phyloP scores from a whole-genome alignment of 2,888 invertebrate species.

The Epicampocera succincta region DNA sequence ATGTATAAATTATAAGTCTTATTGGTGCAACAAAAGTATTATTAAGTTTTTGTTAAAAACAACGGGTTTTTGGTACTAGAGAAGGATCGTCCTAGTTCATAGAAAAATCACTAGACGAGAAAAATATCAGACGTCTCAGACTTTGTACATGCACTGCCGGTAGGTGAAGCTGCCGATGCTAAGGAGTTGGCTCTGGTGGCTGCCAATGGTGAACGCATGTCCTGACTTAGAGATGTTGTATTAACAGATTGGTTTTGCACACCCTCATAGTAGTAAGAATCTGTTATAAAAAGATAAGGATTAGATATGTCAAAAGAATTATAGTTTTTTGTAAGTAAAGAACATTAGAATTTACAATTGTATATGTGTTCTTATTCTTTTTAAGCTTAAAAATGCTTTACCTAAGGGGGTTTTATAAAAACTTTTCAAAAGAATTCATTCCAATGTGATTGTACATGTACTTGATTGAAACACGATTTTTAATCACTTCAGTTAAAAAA shows the following conservation, averaged over 20 bases:
- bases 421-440: no score
- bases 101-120: conserved; percentile 76
- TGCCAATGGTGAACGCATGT: conserved; percentile 86
- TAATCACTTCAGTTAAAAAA: no score
- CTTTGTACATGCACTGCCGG: conserved; percentile 87
- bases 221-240: conserved; percentile 82
- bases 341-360: no score
- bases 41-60: conserved; percentile 39
- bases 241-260: conserved; percentile 74
- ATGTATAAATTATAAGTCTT: conserved; percentile 55
- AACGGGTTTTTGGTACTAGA: conserved; percentile 33
- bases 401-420: no score
- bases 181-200: conserved; percentile 87
- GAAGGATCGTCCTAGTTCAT: conserved; percentile 35
- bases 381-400: no score
- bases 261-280: conserved; percentile 86
- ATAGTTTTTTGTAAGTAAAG: no score
- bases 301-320: not conserved
- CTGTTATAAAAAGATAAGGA: conserved; percentile 77
- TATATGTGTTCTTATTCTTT: no score
- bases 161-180: conserved; percentile 87
- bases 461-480: no score
- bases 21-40: conserved; percentile 43
- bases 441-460: no score
- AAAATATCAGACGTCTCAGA: conserved; percentile 82